Conservation (phyloP, 2,888 invertebrate species). For the Syrphus vitripennis region DNA sequence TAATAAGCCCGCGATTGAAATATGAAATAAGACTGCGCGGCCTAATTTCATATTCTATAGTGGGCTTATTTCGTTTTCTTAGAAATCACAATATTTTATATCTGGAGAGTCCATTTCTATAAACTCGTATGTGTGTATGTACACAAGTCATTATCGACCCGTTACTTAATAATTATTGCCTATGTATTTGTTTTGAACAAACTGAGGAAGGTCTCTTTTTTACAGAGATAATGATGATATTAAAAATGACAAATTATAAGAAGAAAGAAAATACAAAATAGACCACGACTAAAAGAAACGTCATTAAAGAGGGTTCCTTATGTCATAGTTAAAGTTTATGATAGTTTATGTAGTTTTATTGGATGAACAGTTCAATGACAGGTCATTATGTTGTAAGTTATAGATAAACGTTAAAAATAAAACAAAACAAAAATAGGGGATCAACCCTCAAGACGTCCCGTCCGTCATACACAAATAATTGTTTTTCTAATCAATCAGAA, state of each 20-base stretch:
- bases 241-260: background rate
- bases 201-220: background rate
- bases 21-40: no score
- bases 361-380: slow-evolving; percentile 19
- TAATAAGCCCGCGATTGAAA: no score
- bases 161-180: no score
- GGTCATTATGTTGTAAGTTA: slow-evolving; percentile 29
- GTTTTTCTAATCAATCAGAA: slow-evolving; percentile 12
- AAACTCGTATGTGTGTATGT: no score
- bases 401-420: background rate
- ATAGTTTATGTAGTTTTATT: background rate
- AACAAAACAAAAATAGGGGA: background rate
- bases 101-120: no score
- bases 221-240: background rate
- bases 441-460: slow-evolving; percentile 15
- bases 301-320: background rate
- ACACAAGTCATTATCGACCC: no score
- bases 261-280: background rate
- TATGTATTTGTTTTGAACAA: no score
- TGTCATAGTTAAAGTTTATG: background rate
- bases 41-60: no score
- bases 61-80: no score
- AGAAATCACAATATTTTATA: no score
- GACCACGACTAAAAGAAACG: background rate
- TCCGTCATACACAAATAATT: slow-evolving; percentile 6